A percentile compares a stretch with the other conserved stretches of the same genome.
Conservation (phyloP, 2,113 vertebrate genomes). For the Rhadina sibilatrix region DNA sequence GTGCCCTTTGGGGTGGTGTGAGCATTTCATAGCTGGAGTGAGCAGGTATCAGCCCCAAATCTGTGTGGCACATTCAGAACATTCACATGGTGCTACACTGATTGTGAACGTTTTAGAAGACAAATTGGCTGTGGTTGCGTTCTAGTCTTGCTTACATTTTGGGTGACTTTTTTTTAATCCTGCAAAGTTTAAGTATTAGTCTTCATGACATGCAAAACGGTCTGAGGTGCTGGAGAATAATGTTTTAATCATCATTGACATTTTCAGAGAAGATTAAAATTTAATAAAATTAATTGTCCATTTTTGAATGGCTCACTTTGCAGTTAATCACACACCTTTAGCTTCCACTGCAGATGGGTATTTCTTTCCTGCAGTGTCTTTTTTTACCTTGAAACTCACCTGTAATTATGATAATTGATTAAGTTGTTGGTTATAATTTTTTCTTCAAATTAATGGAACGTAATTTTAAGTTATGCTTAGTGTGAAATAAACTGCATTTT, state of each 20-base stretch:
- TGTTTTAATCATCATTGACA: slow-evolving; percentile 73
- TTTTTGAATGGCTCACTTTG: slow-evolving; percentile 64
- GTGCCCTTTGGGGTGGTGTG: not conserved
- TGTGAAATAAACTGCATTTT: not conserved
- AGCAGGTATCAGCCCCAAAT: not conserved
- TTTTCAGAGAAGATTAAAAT: slow-evolving; percentile 71
- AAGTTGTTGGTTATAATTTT: slow-evolving; percentile 6
- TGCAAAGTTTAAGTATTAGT: slow-evolving; percentile 62
- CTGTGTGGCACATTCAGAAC: rapidly evolving
- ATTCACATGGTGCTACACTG: not conserved
- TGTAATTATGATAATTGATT: slow-evolving; percentile 22
- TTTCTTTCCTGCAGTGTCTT: not conserved
- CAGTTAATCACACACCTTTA: slow-evolving; percentile 64
- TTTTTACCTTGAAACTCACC: slow-evolving; percentile 1
- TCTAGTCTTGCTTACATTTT: not conserved
- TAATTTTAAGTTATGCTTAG: not conserved
- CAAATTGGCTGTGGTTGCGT: not conserved
- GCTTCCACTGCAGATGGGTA: not conserved
- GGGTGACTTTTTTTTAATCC: not conserved
- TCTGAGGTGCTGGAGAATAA: slow-evolving; percentile 63
- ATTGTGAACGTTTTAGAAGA: not conserved
- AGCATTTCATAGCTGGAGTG: not conserved
- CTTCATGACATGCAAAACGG: slow-evolving; percentile 47
- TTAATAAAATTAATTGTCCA: slow-evolving; percentile 75
- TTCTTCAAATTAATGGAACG: not conserved